Evolutionary conservation across 2,888 invertebrate species (phyloP).

Genomic region (Synergus itoensis): DNA sequence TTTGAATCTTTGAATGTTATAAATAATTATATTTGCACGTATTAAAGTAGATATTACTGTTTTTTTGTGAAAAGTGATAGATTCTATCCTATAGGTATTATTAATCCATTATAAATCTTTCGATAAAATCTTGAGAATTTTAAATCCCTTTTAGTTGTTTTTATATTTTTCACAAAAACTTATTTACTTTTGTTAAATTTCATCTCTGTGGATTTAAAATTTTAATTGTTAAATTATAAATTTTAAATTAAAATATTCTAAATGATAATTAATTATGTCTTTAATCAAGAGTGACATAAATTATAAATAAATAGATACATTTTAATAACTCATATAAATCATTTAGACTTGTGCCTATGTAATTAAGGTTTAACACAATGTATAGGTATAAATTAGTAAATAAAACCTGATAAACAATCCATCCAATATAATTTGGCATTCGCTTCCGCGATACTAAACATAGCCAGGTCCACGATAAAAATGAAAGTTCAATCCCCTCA

Average conservation of each 20-base stretch:
- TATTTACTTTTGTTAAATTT: background rate
- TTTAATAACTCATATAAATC: background rate
- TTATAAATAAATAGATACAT: background rate
- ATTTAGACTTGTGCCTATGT: background rate
- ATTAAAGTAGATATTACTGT: background rate
- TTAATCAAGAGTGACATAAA: too few species aligned
- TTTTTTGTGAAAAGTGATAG: background rate
- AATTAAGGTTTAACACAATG: background rate
- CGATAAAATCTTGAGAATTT: background rate
- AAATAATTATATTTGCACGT: background rate
- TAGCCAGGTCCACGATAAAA: constrained; percentile 10
- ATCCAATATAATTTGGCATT: constrained; percentile 26
- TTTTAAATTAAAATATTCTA: too few species aligned
- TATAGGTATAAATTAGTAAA: background rate
- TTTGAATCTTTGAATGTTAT: background rate
- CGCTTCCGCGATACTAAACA: constrained; percentile 5
- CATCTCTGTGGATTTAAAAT: background rate
- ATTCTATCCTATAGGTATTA: background rate
- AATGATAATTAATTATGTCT: too few species aligned
- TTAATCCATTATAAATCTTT: background rate
- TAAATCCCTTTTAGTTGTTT: background rate
- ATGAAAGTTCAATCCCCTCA: constrained; percentile 32
- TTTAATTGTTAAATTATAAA: too few species aligned
- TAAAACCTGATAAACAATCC: background rate
- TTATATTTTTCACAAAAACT: background rate